Base-by-base conservation (phyloP, 1,140 invertebrate species). In the roundworm (Caenorhabditis elegans) region DNA sequence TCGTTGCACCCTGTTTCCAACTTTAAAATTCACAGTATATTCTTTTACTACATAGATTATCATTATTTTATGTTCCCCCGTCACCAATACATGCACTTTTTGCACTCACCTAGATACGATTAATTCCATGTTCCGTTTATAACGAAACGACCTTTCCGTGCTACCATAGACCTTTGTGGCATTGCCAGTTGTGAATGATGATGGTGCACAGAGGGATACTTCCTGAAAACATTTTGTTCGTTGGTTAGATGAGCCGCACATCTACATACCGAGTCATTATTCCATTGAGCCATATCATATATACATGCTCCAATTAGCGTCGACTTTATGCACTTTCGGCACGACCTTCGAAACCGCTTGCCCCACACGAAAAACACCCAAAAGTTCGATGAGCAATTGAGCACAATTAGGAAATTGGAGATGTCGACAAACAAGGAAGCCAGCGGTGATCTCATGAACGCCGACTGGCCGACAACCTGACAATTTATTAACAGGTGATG, bases 301-400 rank as follows among this genome's bases (percentile, higher is more conserved):
- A 78, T 39, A 36, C 47, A 43, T 53, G 49, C 49, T 19, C 77
- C 77, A 26, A 78, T 24, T 39, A 31, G 49, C 36, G 77, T 78
- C 5, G 77, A 78, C 26, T 51, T 39, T 17, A 84, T 43, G 13
- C 80, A 75, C 51, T 34, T 49, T 31, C 60, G 22, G 47, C 76
- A 84, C 5, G 34, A 70, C 34, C 70, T 70, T 19, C 87, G 77
- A 78, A 88, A 88, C 19, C 88, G 51, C 53, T 86, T 86, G 15
- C 87, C 88, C 79, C 84, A 88, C 11, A 89, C 80, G n/a, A 88
- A 70, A 60, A 89, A 88, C 26, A 88, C 86, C 87, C 87, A 88
- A 53, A 88, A 88, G 75, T 88, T 88, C 4, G 87, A 88, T 28
- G 86, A 85, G 65, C 88, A 89, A 78, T 88, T 88, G 46, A 87